Evolutionary conservation across 92 coral and sea anemone genomes (phyloP), one percentile per base, ranked within the genome.

Genomic region (Muricea muricata): DNA sequence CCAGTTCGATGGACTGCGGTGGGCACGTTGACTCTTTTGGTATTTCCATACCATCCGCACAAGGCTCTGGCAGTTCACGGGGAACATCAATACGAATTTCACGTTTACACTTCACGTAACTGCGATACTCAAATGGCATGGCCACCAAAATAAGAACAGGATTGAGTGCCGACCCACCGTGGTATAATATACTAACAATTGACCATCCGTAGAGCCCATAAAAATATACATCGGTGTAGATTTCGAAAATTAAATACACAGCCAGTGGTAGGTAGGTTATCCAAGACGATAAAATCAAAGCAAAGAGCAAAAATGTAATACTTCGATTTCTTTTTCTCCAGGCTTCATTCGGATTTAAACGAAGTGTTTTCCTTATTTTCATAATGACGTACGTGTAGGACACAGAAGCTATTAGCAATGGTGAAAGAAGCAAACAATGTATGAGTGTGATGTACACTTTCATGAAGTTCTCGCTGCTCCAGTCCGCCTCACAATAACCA

Each of bases 61-160:
- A 25, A 52, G 2, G 18, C 23, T 52, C 1, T 25, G 60, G 60
- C 26, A 7, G 60, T 23, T 20, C 26, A 23, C 20, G 60, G 13
- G 37, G 70, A 6, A 7, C 37, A 28, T 9, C 71, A 39, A 33
- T 55, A 33, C 41, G 58, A 13, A 18, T 42, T 13, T 31, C 8
- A 26, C 65, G 30, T 31, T 0, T 23, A 32, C 81, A 37, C 34
- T 20, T 67, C 50, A 78, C 8, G 20, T 3, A 24, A 39, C n/a
- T n/a, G 55, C 83, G 71, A 29, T 78, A 78, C 0, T 78, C 71
- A 39, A 15, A 9, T 1, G 47, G 46, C 71, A 78, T 29, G 70
- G 70, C 35, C 12, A 78, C 26, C 33, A 78, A 40, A 24, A 78
- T 72, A 56, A 78, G 83, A 25, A 78, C 65, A 11, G 83, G 83